A percentile compares a stretch with the other conserved stretches of the same genome.
Conservation (phyloP, 2,888 invertebrate species). For the Bombyx huttoni region DNA sequence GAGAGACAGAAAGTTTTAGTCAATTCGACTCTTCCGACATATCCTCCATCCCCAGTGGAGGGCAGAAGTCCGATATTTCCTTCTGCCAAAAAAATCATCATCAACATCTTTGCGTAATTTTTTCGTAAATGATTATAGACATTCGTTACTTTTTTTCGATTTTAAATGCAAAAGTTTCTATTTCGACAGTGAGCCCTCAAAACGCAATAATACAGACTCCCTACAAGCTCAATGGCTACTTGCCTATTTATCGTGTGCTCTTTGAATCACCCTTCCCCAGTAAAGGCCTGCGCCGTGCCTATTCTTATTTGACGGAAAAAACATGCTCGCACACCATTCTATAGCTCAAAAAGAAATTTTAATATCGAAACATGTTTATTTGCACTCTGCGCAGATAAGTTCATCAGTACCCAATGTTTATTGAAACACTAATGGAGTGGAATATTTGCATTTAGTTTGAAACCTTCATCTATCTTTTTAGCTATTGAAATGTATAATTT, state of each 20-base stretch:
- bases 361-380: slow-evolving; percentile 4
- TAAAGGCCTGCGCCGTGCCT: slow-evolving; percentile 15
- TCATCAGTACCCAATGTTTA: not conserved
- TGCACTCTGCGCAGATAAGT: not conserved
- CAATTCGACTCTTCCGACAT: too few relatives aligned
- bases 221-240: slow-evolving; percentile 21
- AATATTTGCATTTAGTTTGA: too few relatives aligned
- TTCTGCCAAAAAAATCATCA: too few relatives aligned
- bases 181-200: slow-evolving; percentile 21
- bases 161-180: slow-evolving; percentile 16
- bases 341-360: slow-evolving; percentile 8
- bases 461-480: too few relatives aligned
- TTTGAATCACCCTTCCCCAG: slow-evolving; percentile 16
- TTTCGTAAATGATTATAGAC: too few relatives aligned
- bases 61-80: too few relatives aligned
- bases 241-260: slow-evolving; percentile 33
- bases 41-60: too few relatives aligned
- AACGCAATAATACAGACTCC: slow-evolving; percentile 25
- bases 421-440: not conserved
- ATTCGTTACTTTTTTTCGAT: slow-evolving; percentile 10
- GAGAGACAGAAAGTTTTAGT: too few relatives aligned
- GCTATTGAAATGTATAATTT: too few relatives aligned
- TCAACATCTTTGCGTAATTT: too few relatives aligned
- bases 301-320: slow-evolving; percentile 19
- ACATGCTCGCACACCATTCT: slow-evolving; percentile 9